Percentiles rank a stretch among this genome's conserved stretches.
Evolutionary conservation across 2,888 invertebrate genomes (phyloP).

Genomic region (Andrena minutula): DNA sequence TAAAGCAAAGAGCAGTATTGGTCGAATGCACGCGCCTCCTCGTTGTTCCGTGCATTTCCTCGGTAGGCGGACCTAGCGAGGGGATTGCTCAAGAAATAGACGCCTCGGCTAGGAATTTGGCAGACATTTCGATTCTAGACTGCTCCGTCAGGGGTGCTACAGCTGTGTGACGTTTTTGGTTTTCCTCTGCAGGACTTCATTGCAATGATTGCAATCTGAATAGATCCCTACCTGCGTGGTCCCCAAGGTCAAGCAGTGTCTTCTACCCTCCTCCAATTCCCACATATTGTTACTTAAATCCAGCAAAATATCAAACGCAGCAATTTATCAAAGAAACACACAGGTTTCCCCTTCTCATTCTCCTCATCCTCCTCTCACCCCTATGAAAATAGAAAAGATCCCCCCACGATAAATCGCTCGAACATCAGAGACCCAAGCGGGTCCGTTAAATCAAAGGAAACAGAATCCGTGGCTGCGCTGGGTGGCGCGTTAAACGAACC

Average conservation of each 20-base stretch:
- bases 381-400: conserved; percentile 39
- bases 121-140: not conserved
- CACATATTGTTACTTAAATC: conserved; percentile 40
- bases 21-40: conserved; percentile 61
- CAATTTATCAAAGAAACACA: conserved; percentile 23
- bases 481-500: conserved; percentile 25
- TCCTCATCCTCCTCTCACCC: no score
- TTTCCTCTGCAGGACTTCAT: no score
- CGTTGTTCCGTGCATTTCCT: conserved; percentile 67
- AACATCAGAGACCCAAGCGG: conserved; percentile 34
- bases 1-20: conserved; percentile 62
- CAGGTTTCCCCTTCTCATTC: not conserved
- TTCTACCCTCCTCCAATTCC: not conserved
- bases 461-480: conserved; percentile 36
- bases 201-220: no score
- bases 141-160: no score
- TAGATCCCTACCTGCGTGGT: no score
- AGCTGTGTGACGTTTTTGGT: no score
- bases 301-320: conserved; percentile 34
- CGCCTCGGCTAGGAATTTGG: no score
- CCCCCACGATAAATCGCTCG: conserved; percentile 46
- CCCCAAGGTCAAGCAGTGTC: not conserved
- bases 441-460: conserved; percentile 47
- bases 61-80: conserved; percentile 30
- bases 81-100: not conserved